Base-by-base conservation (phyloP, 1,140 invertebrate species). In the Nomia melanderi region DNA sequence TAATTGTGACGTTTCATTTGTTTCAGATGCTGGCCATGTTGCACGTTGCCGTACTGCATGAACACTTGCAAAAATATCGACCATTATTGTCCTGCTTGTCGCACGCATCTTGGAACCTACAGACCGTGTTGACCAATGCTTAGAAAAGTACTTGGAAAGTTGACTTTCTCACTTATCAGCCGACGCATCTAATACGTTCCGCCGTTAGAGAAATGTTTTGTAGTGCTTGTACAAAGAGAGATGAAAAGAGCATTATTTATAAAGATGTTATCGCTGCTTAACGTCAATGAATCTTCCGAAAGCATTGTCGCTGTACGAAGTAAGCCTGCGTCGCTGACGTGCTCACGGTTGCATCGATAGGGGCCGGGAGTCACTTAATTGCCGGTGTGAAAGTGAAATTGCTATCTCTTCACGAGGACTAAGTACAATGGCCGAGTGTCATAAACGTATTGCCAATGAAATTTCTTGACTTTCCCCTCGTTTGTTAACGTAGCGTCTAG, bases 11-110 rank as follows among this genome's bases (percentile, higher is more conserved):
- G n/a, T n/a, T n/a, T n/a, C n/a, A n/a, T n/a, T n/a, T n/a, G n/a
- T n/a, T n/a, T n/a, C 87, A 95, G 94, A 83, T 93, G 94, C 78
- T 94, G 92, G 82, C 93, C 92, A 53, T 93, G 92, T 33, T 93
- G 91, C 70, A 89, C 93, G 72, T 85, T 94, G n/a, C 93, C 93
- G 1, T 94, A 94, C 79, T 94, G 92, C 81, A 90, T 93, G 85
- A 88, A 92, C 59, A 92, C 92, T 11, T 94, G 92, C 79, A 93
- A 93, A 73, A 93, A 91, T 72, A 90, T 91, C 39, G 93, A 94
- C 77, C 93, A 94, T 82, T 93, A 93, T 69, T 94, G 93, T 79
- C 93, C 93, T 4, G 88, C 90, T 71, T 94, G 93, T 73, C 90
- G 89, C 69, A 90, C 92, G 23, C 93, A 92, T 80, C 86, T 94